A percentile compares a stretch with the other conserved stretches of the same genome.
These are phyloP conservation scores for Heliconius himera DNA, from an alignment of 1,140 invertebrate genomes.

Conservation along the genomic window DNA sequence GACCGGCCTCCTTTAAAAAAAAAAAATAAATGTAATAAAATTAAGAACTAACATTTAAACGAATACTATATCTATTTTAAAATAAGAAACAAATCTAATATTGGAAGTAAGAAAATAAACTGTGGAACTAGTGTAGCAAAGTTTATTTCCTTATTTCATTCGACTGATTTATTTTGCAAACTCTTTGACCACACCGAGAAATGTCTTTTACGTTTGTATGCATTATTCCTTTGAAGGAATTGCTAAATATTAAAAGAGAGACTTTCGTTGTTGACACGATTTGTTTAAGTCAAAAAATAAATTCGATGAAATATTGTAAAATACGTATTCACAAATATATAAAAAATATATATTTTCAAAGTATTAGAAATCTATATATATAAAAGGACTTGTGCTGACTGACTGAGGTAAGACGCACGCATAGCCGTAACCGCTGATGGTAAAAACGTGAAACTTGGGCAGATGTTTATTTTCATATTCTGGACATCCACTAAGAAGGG, in stretches of 20 bases:
- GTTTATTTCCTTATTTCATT: slow-evolving; percentile 5
- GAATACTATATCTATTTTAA: too few relatives aligned
- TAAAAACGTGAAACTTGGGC: too few relatives aligned
- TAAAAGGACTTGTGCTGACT: too few relatives aligned
- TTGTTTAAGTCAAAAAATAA: background rate
- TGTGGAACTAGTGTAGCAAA: background rate
- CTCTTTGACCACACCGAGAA: background rate
- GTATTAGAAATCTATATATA: too few relatives aligned
- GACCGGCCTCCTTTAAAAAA: too few relatives aligned
- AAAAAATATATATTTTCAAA: too few relatives aligned
- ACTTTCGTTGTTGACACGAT: background rate
- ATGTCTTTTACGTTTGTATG: slow-evolving; percentile 6
- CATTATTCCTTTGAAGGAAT: background rate
- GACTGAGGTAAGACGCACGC: too few relatives aligned
- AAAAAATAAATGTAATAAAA: too few relatives aligned
- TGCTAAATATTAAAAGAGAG: background rate
- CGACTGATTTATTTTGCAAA: background rate
- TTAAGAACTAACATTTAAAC: too few relatives aligned
- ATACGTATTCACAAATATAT: background rate
- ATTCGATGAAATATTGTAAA: background rate
- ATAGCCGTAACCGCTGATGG: too few relatives aligned
- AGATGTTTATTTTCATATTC: too few relatives aligned
- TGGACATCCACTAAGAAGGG: too few relatives aligned
- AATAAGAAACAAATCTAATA: background rate
- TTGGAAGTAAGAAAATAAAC: background rate